These are phyloP conservation scores for Periophthalmodon schlosseri DNA, from an alignment of 2,113 vertebrate genomes.

Conservation along the genomic window DNA sequence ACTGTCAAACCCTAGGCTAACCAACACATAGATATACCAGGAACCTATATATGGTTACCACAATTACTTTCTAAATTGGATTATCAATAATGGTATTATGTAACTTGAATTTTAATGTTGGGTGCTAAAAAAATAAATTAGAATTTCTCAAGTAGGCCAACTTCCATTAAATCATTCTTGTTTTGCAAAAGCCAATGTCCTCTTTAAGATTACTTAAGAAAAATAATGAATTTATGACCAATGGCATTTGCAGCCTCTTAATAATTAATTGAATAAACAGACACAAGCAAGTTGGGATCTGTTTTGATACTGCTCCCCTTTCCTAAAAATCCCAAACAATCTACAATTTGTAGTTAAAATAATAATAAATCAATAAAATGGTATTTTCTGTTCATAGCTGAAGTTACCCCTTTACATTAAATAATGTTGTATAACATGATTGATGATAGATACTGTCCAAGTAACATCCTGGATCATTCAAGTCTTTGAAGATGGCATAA, in stretches of 20 bases:
- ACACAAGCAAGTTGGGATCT: slow-evolving; percentile 64
- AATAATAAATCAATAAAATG: not conserved
- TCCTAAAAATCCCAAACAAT: slow-evolving; percentile 58
- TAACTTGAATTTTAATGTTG: not conserved
- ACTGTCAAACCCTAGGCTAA: slow-evolving; percentile 28
- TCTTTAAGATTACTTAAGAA: slow-evolving; percentile 49
- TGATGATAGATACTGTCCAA: not conserved
- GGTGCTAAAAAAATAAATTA: not conserved
- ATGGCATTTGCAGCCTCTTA: slow-evolving; percentile 64
- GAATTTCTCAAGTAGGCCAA: slow-evolving; percentile 6
- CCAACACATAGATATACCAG: slow-evolving; percentile 10
- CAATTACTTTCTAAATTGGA: not conserved
- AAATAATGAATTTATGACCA: slow-evolving; percentile 65
- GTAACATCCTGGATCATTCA: not conserved
- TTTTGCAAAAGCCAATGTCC: slow-evolving; percentile 43
- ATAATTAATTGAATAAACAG: slow-evolving; percentile 75
- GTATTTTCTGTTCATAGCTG: too few species aligned
- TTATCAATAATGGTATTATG: not conserved
- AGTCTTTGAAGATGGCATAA: not conserved
- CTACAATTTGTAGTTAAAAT: not conserved
- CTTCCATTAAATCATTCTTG: slow-evolving; percentile 12
- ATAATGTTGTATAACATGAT: too few species aligned
- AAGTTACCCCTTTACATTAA: not conserved
- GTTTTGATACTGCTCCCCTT: slow-evolving; percentile 65
- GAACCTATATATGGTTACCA: not conserved